Base-by-base conservation (phyloP, 2,113 vertebrate genomes). In the Anhinga rufa region DNA sequence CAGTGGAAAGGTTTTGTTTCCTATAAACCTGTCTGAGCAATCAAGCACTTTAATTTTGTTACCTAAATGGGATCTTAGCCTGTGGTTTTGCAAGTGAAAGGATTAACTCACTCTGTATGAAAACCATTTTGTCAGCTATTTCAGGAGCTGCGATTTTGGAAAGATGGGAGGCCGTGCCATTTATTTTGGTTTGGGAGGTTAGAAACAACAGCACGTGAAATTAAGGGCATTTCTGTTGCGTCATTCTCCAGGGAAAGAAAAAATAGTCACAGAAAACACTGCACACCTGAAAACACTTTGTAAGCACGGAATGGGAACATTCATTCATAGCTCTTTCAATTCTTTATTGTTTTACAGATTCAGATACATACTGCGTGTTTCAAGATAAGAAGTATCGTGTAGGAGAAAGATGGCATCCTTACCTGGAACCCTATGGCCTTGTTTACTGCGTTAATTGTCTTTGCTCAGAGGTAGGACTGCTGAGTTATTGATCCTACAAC, bases 331-430 rank as follows among this genome's bases (percentile, higher is more conserved):
- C 31, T 83, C 52, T 86, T 86, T 52, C 69, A 80, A 92, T 68
- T 95, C 62, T 69, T 83, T 79, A 8, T 93, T 76, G 25, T 92
- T 96, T 92, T 92, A 78, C 98, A 99, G 98, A 98, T 97, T 98
- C 98, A 55, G 98, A 98, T 74, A 98, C 98, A 25, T 98, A 98
- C 83, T 99, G 98, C 83, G 42, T 98, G 72, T 99, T 99, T 93
- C 98, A 99, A 98, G 98, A 98, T 68, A 98, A 98, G 98, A 98
- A 98, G 95, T 98, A 98, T 66, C 98, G 97, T 46, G 96, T 98
- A 76, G 98, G 98, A 82, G 98, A 98, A 93, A 98, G 97, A 96
- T 98, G 98, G 98, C 98, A 99, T 92, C 98, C 98, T 44, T 98
- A 98, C 54, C 97, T 99, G 86, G 98, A 99, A 87, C 98, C 98